Evolutionary conservation across 2,113 vertebrate genomes (phyloP), one percentile per base, ranked within the genome.

Genomic region (Trematocara unimaculatum): DNA sequence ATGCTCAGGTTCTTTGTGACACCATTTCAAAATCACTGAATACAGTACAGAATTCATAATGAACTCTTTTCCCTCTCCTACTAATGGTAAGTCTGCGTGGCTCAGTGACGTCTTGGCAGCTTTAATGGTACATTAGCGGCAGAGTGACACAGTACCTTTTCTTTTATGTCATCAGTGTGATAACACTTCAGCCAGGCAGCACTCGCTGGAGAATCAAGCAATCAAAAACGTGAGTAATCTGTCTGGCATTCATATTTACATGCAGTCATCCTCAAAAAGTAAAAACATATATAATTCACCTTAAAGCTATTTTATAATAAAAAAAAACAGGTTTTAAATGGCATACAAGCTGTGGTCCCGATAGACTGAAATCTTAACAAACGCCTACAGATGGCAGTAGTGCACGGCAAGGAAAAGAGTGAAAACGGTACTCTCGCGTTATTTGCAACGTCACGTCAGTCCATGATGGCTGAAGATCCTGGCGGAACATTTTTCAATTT

Each of bases 391-490:
- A 6, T 70, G 90, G 89, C 86, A 49, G 79, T 42, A 74, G 23
- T 78, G n/a, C 49, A 12, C 7, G 6, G 8, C 15, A 26, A 7
- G 2, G 9, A 58, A 14, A 23, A 29, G n/a, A 18, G 55, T 4
- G 55, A 15, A 10, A n/a, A 64, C 53, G 26, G 38, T 45, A 38
- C 2, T 95, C 92, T 95, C 96, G 95, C 95, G 95, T 26, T 51
- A 88, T 29, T 80, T 92, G 5, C 4, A 2, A 3, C 3, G 1
- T 9, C 6, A 84, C 89, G 94, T 95, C 96, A 97, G 95, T 97
- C 97, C 97, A 97, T 97, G 94, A 97, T 97, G 97, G 97, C 97
- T 94, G 97, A 96, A 97, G 97, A 97, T 95, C 95, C 97, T 79
- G 97, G 97, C 82, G 97, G 97, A 93, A 90, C 95, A 93, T 55